phyloP scores from a whole-genome alignment of 2,888 invertebrate genomes.

The Apotomis capreana region DNA sequence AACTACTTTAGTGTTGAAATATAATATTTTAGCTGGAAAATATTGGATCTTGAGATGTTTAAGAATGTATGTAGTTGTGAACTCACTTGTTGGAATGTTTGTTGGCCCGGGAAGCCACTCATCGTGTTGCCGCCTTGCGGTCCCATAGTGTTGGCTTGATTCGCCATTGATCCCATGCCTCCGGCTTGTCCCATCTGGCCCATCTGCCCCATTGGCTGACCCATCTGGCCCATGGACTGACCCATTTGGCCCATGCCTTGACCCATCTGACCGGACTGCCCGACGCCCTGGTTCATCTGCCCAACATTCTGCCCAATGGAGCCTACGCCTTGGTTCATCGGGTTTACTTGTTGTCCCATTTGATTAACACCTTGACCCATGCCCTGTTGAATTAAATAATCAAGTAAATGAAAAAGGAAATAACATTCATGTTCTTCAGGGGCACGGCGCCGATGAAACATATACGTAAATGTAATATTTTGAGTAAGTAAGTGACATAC shows the following conservation, averaged over 20 bases:
- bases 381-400: constrained; percentile 57
- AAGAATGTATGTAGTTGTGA: not conserved
- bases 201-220: constrained; percentile 82
- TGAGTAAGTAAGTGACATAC: constrained; percentile 49
- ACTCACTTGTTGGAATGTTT: constrained; percentile 79
- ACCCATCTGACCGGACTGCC: constrained; percentile 73
- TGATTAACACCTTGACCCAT: constrained; percentile 78
- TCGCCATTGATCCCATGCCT: constrained; percentile 76
- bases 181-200: constrained; percentile 78
- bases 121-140: constrained; percentile 78
- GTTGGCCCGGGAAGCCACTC: constrained; percentile 82
- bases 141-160: constrained; percentile 78
- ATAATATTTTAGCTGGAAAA: too few species aligned
- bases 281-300: constrained; percentile 79
- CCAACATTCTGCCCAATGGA: constrained; percentile 76
- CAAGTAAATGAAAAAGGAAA: not conserved
- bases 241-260: constrained; percentile 77
- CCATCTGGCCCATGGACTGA: constrained; percentile 77
- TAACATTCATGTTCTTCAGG: too few species aligned
- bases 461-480: too few species aligned
- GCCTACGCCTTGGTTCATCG: constrained; percentile 75
- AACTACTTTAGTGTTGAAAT: too few species aligned
- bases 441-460: too few species aligned
- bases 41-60: too few species aligned
- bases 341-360: constrained; percentile 79